A percentile compares a stretch with the other conserved stretches of the same genome.
These are phyloP conservation scores for Lagenorhynchus albirostris DNA, from an alignment of 2,113 vertebrate species.

Conservation along the genomic window DNA sequence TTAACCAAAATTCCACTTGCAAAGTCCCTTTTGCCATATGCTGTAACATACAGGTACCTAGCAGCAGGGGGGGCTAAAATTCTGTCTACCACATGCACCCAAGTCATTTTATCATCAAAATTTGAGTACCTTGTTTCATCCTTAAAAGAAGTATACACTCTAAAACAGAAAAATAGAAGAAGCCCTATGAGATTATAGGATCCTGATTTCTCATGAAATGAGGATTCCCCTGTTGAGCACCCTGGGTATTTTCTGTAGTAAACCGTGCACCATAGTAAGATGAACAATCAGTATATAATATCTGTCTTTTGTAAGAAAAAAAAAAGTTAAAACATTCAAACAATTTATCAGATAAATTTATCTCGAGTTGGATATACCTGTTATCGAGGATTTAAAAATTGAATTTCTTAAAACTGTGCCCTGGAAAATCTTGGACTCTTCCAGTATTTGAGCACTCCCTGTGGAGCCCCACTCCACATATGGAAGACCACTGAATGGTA, in stretches of 20 bases:
- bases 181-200: neutral
- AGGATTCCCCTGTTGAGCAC: neutral
- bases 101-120: neutral
- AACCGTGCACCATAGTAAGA: neutral
- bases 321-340: neutral
- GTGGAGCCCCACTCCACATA: rapidly evolving
- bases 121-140: neutral
- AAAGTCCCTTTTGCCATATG: neutral
- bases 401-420: neutral
- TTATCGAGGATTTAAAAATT: neutral
- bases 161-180: neutral
- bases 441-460: neutral
- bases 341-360: neutral
- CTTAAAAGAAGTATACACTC: neutral
- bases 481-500: neutral
- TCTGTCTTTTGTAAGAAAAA: neutral
- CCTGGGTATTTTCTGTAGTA: neutral
- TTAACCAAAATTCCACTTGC: neutral
- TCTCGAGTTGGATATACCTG: neutral
- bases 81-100: neutral
- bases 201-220: neutral
- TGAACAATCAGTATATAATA: neutral
- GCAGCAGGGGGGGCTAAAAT: neutral
- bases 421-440: neutral
- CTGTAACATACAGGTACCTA: neutral